phyloP scores from a whole-genome alignment of 2,113 vertebrate genomes.

The Melozone crissalis region DNA sequence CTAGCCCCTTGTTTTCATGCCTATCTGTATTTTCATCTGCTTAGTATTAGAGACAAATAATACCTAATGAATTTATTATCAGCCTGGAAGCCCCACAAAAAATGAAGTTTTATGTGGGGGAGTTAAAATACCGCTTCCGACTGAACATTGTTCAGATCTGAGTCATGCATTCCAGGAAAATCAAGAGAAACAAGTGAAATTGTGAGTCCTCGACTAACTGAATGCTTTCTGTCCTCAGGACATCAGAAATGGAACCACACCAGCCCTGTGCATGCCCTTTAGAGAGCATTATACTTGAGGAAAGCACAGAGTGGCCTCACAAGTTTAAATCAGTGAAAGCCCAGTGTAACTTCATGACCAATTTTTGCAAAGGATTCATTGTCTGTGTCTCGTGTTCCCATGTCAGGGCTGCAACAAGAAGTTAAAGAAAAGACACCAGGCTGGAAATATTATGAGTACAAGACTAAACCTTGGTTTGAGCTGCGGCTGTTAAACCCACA shows the following conservation, averaged over 20 bases:
- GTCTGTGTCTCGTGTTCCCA: background rate
- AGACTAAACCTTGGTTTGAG: background rate
- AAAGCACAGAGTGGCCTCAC: background rate
- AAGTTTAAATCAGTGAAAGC: background rate
- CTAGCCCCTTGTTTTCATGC: background rate
- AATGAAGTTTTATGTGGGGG: background rate
- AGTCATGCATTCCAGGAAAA: slow-evolving; percentile 24
- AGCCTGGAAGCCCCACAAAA: background rate
- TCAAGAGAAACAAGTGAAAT: background rate
- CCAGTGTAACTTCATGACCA: background rate
- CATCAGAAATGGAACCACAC: background rate
- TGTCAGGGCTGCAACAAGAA: background rate
- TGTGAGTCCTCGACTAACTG: background rate
- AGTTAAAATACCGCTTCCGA: background rate
- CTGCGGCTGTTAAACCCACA: background rate
- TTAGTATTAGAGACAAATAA: background rate
- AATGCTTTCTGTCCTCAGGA: background rate
- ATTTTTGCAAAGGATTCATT: background rate
- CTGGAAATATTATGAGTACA: background rate
- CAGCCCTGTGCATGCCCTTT: background rate
- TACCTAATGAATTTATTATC: background rate
- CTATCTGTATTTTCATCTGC: background rate
- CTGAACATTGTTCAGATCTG: background rate
- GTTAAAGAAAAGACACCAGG: background rate
- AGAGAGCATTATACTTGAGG: background rate